A percentile compares a stretch with the other conserved stretches of the same genome.
phyloP scores from a whole-genome alignment of 2,888 invertebrate genomes.

The Deladenus siricidicola region DNA sequence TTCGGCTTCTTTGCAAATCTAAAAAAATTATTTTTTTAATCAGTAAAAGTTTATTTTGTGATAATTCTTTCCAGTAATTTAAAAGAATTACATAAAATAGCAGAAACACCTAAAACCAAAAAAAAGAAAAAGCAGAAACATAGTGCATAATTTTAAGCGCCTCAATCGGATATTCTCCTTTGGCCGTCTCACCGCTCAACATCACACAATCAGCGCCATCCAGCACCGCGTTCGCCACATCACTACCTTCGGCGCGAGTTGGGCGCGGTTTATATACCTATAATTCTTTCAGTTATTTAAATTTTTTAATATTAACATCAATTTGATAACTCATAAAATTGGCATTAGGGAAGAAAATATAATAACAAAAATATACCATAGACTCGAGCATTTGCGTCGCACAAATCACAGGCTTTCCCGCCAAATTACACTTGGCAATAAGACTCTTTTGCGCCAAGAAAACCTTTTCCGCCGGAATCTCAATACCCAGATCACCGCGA shows the following conservation, averaged over 20 bases:
- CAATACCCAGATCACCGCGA: constrained; percentile 91
- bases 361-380: no score
- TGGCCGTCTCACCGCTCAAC: constrained; percentile 98
- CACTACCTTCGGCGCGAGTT: constrained; percentile 48
- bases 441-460: constrained; percentile 88
- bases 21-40: no score
- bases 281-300: no score
- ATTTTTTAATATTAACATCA: no score
- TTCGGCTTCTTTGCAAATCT: constrained; percentile 70
- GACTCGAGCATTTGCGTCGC: constrained; percentile 95
- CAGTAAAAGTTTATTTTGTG: no score
- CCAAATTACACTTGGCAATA: constrained; percentile 90
- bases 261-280: constrained; percentile 76
- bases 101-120: no score
- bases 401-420: constrained; percentile 92
- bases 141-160: constrained; percentile 63
- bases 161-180: constrained; percentile 87
- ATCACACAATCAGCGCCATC: constrained; percentile 97
- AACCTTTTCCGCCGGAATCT: constrained; percentile 89
- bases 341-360: no score
- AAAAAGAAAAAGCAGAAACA: constrained; percentile 45
- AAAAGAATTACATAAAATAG: no score
- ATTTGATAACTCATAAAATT: no score
- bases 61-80: no score
- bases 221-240: constrained; percentile 88